Conservation (phyloP, 2,797 vertebrate species). For the Acanthiza pusilla region DNA sequence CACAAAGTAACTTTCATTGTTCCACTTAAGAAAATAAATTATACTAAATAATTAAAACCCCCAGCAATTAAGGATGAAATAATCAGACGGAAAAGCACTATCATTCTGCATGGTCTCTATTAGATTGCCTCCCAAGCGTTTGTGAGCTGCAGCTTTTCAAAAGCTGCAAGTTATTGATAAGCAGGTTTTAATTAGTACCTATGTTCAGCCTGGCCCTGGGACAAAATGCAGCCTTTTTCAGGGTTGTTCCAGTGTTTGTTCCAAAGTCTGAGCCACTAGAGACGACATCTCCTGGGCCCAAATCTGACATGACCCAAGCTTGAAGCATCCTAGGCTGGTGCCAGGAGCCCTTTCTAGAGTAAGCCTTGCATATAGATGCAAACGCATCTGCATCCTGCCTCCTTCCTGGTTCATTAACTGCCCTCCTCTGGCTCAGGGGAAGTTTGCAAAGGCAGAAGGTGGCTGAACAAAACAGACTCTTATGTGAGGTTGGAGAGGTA, state of each 20-base stretch:
- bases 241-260: not conserved
- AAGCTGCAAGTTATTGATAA: not conserved
- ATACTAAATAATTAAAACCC: not conserved
- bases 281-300: not conserved
- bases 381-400: not conserved
- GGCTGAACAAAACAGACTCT: not conserved
- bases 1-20: not conserved
- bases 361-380: not conserved
- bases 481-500: not conserved
- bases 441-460: not conserved
- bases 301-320: not conserved
- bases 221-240: not conserved
- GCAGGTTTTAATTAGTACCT: constrained; percentile 1
- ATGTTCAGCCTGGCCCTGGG: not conserved
- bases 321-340: not conserved
- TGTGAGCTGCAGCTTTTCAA: not conserved
- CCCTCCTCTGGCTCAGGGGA: not conserved
- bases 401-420: not conserved
- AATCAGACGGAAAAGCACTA: not conserved
- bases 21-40: not conserved
- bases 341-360: not conserved
- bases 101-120: not conserved
- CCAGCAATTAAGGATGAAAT: not conserved
- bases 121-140: not conserved
- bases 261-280: not conserved